These are phyloP conservation scores for Phocoena phocoena DNA, from an alignment of 2,113 vertebrate genomes.

Conservation along the genomic window DNA sequence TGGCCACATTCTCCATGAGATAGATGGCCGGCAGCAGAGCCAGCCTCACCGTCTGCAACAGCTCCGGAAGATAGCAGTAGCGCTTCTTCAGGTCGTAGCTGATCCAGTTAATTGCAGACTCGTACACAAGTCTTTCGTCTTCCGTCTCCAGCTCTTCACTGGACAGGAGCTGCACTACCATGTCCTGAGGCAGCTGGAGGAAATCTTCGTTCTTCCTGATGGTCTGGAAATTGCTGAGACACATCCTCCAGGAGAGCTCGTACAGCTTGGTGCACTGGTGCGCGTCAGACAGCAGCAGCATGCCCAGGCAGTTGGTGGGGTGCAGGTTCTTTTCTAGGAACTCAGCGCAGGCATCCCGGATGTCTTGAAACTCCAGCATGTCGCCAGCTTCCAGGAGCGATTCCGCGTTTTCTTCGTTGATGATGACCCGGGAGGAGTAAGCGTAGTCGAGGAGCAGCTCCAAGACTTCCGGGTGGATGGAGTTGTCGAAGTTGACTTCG, in stretches of 20 bases:
- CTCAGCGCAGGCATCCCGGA: conserved; percentile 89
- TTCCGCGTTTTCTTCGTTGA: conserved; percentile 89
- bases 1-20: conserved; percentile 90
- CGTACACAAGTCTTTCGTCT: conserved; percentile 88
- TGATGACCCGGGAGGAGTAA: conserved; percentile 89
- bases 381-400: conserved; percentile 88
- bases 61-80: conserved; percentile 85
- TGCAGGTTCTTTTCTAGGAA: conserved; percentile 90
- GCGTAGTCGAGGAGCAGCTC: conserved; percentile 90
- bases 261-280: conserved; percentile 90
- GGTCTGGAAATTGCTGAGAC: conserved; percentile 89
- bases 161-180: conserved; percentile 88
- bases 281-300: conserved; percentile 88
- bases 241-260: conserved; percentile 90
- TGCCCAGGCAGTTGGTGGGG: conserved; percentile 89
- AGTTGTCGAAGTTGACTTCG: conserved; percentile 90
- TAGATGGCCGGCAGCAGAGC: conserved; percentile 89
- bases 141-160: conserved; percentile 90
- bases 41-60: conserved; percentile 87
- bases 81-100: conserved; percentile 88
- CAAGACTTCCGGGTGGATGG: conserved; percentile 88
- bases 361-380: conserved; percentile 90
- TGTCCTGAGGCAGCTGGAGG: conserved; percentile 89
- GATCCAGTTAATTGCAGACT: conserved; percentile 89
- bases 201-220: conserved; percentile 89